Conservation (phyloP, 2,797 vertebrate species). For the Zalophus californianus region DNA sequence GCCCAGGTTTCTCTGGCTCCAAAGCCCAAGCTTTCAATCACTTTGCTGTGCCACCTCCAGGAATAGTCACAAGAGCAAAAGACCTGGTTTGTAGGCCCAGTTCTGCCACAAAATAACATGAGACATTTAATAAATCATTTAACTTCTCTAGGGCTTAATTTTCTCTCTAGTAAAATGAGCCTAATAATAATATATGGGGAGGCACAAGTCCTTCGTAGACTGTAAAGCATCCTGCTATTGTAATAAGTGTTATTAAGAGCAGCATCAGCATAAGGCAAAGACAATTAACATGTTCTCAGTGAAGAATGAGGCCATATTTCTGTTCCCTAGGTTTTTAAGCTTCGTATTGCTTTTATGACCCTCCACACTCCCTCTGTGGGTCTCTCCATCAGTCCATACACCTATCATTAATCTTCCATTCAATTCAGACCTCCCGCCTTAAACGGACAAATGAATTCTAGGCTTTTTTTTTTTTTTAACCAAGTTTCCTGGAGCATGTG, state of each 20-base stretch:
- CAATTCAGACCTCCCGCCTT: background rate
- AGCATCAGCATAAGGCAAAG: constrained; percentile 9
- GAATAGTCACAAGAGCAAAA: constrained; percentile 33
- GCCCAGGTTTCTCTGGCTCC: background rate
- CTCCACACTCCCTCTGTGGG: background rate
- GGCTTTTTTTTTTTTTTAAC: background rate
- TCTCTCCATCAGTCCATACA: background rate
- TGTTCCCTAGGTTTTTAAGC: background rate
- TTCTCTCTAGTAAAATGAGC: constrained; percentile 59
- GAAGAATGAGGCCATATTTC: background rate
- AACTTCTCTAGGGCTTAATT: constrained; percentile 64
- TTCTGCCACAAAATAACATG: constrained; percentile 20
- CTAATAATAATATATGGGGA: constrained; percentile 48
- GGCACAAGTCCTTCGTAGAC: constrained; percentile 53
- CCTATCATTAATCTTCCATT: background rate
- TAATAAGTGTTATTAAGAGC: constrained; percentile 18
- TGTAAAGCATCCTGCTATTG: background rate
- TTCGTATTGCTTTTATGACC: background rate
- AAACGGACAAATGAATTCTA: background rate
- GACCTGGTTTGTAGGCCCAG: background rate
- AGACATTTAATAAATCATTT: constrained; percentile 45
- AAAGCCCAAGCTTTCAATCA: background rate
- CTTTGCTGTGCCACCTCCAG: background rate
- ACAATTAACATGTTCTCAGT: constrained; percentile 1
- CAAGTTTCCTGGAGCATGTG: background rate